Evolutionary conservation across 2,113 vertebrate species (phyloP), one percentile per base, ranked within the genome.

Genomic region (Mugil cephalus): DNA sequence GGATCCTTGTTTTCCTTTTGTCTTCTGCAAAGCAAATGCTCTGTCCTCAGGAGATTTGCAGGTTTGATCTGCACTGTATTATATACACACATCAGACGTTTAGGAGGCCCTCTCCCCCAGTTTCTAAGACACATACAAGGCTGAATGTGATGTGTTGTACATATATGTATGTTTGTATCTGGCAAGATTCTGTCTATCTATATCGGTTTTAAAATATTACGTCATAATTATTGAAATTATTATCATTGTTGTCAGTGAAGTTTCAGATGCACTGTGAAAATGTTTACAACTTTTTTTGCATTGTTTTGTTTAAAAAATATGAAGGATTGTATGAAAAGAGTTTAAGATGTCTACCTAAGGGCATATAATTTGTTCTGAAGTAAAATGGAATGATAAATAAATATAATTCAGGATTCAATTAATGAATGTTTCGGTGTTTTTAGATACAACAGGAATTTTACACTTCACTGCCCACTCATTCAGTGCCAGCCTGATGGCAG

Each of bases 111-210:
- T 38, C 65, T 48, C 38, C 60, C 18, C 60, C 36, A 39, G 7
- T 73, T 84, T 82, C 38, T 67, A 38, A 76, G 68, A 75, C 73
- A 86, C 63, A 76, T 62, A 69, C 21, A 72, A 84, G 56, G 55
- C 52, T 77, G 90, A 87, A 88, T 90, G 84, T 88, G 60, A 77
- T 64, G 69, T 87, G 53, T 63, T 89, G 80, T 88, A 83, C 30
- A 80, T 77, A 69, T 72, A 36, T 77, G 69, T 80, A 55, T 80
- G 59, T 82, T 59, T 61, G 68, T 69, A 69, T 73, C 68, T 77
- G 19, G 11, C 46, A 56, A 14, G 52, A 21, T 18, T 60, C 14
- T 51, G 34, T 79, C 12, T 72, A 75, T 77, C 38, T 47, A 50
- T 55, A 75, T 53, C 24, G 35, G 8, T 69, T 84, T 67, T 24